phyloP scores from a whole-genome alignment of 2,797 vertebrate species.

The Alectoris magna region DNA sequence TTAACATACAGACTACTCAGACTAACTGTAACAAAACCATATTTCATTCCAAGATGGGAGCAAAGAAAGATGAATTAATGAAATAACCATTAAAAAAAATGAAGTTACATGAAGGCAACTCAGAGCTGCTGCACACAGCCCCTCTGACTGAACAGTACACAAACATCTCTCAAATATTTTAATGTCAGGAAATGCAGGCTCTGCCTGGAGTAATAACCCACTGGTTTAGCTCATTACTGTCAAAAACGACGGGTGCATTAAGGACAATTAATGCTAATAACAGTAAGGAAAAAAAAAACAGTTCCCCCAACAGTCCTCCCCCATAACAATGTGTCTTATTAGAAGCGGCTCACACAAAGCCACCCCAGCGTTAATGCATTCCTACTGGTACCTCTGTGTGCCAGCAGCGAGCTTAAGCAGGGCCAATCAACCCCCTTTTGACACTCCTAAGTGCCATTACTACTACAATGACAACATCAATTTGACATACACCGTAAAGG shows the following conservation, averaged over 20 bases:
- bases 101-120: neutral
- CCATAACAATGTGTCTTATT: conserved; percentile 64
- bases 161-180: conserved; percentile 72
- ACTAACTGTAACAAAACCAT: neutral
- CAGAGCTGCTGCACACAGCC: conserved; percentile 22
- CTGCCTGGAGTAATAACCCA: conserved; percentile 66
- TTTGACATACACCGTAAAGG: conserved; percentile 35
- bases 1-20: neutral
- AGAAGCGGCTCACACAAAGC: conserved; percentile 49
- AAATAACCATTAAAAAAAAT: neutral
- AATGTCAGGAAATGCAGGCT: conserved; percentile 75
- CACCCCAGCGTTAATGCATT: conserved; percentile 26
- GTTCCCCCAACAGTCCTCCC: conserved; percentile 63
- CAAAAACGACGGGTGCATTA: conserved; percentile 77
- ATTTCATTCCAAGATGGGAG: neutral
- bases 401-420: conserved; percentile 60
- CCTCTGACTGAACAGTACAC: conserved; percentile 9
- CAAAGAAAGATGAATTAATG: neutral
- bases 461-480: conserved; percentile 62
- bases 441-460: conserved; percentile 64
- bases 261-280: conserved; percentile 81
- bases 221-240: conserved; percentile 78
- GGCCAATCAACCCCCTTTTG: conserved; percentile 43
- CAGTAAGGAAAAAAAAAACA: conserved; percentile 63
- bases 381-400: conserved; percentile 18